These are phyloP conservation scores for Drosophila pandora DNA, from an alignment of 1,140 invertebrate genomes.

Conservation along the genomic window DNA sequence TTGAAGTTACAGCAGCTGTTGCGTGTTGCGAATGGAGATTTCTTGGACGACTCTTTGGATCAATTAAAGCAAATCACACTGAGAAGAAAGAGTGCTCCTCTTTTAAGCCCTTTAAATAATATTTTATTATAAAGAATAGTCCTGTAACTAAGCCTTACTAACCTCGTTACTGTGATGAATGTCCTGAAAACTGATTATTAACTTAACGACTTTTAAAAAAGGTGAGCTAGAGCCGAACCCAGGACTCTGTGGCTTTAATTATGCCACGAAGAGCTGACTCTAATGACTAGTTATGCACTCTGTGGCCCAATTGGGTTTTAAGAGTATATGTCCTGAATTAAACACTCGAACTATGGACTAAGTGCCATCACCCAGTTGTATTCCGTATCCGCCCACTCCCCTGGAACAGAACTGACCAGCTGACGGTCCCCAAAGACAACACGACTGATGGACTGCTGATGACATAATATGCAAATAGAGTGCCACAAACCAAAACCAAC, in stretches of 20 bases:
- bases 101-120: background rate
- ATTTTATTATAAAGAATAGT: background rate
- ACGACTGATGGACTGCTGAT: constrained; percentile 75
- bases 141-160: constrained; percentile 46
- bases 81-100: background rate
- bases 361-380: constrained; percentile 1
- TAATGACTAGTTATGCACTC: constrained; percentile 62
- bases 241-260: constrained; percentile 37
- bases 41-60: constrained; percentile 39
- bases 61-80: constrained; percentile 74
- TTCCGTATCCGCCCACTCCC: background rate
- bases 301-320: constrained; percentile 28
- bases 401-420: constrained; percentile 35
- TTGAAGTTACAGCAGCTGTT: constrained; percentile 46
- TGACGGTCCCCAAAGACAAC: constrained; percentile 67
- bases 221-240: constrained; percentile 5
- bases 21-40: constrained; percentile 48
- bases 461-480: constrained; percentile 80
- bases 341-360: constrained; percentile 44
- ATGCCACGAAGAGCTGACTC: constrained; percentile 50
- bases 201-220: constrained; percentile 44
- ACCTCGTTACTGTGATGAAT: constrained; percentile 61
- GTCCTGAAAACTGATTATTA: constrained; percentile 55
- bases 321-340: constrained; percentile 69
- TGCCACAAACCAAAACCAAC: constrained; percentile 52